Evolutionary conservation across 53 echinoderm and acorn worm genomes (phyloP).

Genomic region (Holothuria leucospilota): DNA sequence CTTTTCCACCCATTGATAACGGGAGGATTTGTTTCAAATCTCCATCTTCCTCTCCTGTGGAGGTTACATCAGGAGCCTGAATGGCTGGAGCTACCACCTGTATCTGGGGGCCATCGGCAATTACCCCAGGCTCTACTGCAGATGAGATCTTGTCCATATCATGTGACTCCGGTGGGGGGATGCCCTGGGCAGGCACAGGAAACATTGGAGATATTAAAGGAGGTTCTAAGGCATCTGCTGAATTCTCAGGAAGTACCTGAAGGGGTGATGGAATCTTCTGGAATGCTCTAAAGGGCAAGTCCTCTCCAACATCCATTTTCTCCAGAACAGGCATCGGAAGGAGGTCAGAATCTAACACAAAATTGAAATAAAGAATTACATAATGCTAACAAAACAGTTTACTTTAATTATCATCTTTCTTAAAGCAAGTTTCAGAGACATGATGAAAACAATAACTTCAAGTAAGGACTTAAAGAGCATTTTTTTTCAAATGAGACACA

Average conservation of each 20-base stretch:
- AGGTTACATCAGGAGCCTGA: conserved; percentile 70
- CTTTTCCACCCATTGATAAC: background rate
- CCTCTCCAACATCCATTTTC: conserved; percentile 51
- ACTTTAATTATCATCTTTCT: too few species aligned
- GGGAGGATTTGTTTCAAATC: too few species aligned
- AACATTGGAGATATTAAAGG: conserved; percentile 71
- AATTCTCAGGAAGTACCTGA: background rate
- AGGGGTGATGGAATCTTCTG: conserved; percentile 2
- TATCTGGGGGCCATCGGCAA: too few species aligned
- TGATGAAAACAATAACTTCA: too few species aligned
- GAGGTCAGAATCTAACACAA: conserved; percentile 21
- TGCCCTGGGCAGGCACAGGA: conserved; percentile 11
- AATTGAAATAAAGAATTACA: background rate
- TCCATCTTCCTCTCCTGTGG: conserved; percentile 44
- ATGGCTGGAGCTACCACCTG: conserved; percentile 12
- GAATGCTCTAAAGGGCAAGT: background rate
- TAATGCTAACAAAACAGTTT: too few species aligned
- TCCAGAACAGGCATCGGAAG: conserved; percentile 69
- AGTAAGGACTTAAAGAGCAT: too few species aligned
- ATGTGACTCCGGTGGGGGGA: background rate
- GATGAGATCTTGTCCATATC: background rate
- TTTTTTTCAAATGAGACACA: too few species aligned
- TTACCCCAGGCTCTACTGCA: background rate
- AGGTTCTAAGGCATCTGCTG: conserved; percentile 49
- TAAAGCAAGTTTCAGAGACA: too few species aligned